These are phyloP conservation scores for Temnothorax unifasciatus DNA, from an alignment of 2,888 invertebrate genomes.

Conservation along the genomic window DNA sequence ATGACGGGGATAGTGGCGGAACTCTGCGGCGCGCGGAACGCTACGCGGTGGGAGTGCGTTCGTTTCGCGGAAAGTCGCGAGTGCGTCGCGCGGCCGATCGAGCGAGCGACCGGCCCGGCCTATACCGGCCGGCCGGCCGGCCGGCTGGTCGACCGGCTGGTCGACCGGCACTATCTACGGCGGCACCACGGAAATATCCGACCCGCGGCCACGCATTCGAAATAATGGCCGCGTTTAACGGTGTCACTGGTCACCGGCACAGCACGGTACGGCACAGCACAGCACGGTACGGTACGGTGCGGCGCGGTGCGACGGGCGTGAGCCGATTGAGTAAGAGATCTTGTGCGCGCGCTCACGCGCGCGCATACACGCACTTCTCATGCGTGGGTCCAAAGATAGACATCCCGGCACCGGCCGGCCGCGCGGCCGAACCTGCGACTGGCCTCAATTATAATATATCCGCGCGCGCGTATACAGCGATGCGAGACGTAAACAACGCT, in stretches of 20 bases:
- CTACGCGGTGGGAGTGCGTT: conserved; percentile 35
- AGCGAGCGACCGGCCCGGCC: conserved; percentile 51
- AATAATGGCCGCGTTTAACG: conserved; percentile 79
- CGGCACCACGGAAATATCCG: conserved; percentile 78
- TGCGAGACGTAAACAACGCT: conserved; percentile 69
- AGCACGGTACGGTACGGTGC: conserved; percentile 43
- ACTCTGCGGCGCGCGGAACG: conserved; percentile 52
- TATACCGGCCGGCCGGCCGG: conserved; percentile 41
- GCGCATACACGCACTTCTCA: conserved; percentile 1
- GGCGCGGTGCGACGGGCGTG: conserved; percentile 51
- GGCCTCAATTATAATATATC: conserved; percentile 51
- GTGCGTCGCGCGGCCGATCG: conserved; percentile 57
- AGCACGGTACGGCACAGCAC: conserved; percentile 52
- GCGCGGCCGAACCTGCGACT: conserved; percentile 62
- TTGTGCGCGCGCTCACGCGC: conserved; percentile 30
- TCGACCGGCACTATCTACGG: conserved; percentile 74
- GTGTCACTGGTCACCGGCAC: conserved; percentile 74
- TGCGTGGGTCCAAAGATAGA: conserved; percentile 79
- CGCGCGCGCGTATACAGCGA: conserved; percentile 31
- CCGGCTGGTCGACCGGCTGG: conserved; percentile 60
- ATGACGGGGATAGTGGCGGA: conserved; percentile 56
- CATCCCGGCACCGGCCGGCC: conserved; percentile 66
- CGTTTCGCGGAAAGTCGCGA: conserved; percentile 34
- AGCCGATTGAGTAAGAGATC: conserved; percentile 76
- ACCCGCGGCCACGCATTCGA: conserved; percentile 72